Base-by-base conservation (phyloP, 2,888 invertebrate genomes). In the Frankliniella fusca region DNA sequence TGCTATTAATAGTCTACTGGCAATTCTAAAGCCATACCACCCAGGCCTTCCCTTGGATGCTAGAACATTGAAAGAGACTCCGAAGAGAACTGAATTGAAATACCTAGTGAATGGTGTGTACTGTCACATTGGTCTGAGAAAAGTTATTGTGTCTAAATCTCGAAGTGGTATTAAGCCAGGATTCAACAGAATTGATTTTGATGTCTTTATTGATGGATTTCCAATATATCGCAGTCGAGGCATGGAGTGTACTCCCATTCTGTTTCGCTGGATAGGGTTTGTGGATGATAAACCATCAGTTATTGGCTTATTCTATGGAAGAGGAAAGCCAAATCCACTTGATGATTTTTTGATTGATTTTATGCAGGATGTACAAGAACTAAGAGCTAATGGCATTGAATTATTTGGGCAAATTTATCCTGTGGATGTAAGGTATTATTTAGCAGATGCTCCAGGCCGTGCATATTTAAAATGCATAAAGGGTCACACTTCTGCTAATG, bases 371-470 rank as follows among this genome's bases (percentile, higher is more conserved):
- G 82, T 54, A 23, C 20, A 23, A 61, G 48, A 48, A 23, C n/a
- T 83, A 11, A 49, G 50, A 38, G 20, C 7, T 12, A 48, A 18
- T 48, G 82, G 83, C 5, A 12, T 84, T 8, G 28, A 49, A 3
- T 49, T 79, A 15, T n/a, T 70, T 54, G 80, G 48, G 23, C 20
- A 27, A 18, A 11, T 28, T 7, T 70, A 80, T 23, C 38, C 27
- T 11, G 54, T 83, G 7, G 48, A 48, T 9, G 83, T 84, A 38
- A 23, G 81, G 20, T n/a, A 28, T n/a, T 80, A 86, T 82, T 83
- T 86, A 12, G 86, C 86, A 84, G 86, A 87, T 84, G 83, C 86
- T 38, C 86, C 86, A 61, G 86, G 86, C 3, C 82, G 86, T 82
- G 84, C 85, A 28, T 85, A 84, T 84, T 83, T 86, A 10, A 86